Percentiles rank a stretch among this genome's conserved stretches.
These are phyloP conservation scores for Microtus oregoni DNA, from an alignment of 2,113 vertebrate species.

Conservation along the genomic window DNA sequence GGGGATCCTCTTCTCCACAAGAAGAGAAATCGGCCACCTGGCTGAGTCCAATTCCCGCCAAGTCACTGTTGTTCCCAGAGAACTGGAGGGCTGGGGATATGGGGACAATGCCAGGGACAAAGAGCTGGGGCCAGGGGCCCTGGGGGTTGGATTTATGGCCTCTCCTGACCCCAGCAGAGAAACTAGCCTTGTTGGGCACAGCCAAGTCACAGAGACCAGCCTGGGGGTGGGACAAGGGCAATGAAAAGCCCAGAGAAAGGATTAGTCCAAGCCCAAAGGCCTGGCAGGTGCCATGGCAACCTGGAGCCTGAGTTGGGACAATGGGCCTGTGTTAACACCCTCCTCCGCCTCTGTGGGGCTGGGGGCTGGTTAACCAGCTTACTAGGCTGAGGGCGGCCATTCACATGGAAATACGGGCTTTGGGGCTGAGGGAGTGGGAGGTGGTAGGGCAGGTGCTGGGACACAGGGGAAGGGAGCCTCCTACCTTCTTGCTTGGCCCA, in stretches of 20 bases:
- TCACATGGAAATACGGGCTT: conserved; percentile 91
- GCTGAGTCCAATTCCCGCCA: not conserved
- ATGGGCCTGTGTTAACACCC: conserved; percentile 56
- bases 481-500: not conserved
- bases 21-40: not conserved
- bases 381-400: conserved; percentile 83
- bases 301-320: rapidly evolving
- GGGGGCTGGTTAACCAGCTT: conserved; percentile 89
- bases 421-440: conserved; percentile 83
- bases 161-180: conserved; percentile 76
- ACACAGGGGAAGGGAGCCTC: not conserved
- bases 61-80: not conserved
- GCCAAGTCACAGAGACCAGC: conserved; percentile 65
- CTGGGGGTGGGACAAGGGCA: conserved; percentile 21
- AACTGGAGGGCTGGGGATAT: not conserved
- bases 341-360: conserved; percentile 66
- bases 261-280: conserved; percentile 72
- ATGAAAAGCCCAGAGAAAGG: conserved; percentile 82
- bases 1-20: not conserved
- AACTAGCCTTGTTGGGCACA: conserved; percentile 68
- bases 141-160: conserved; percentile 75
- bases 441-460: conserved; percentile 86
- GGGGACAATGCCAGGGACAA: conserved; percentile 57
- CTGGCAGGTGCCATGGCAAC: conserved; percentile 83
- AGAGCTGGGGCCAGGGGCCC: conserved; percentile 14